phyloP scores from a whole-genome alignment of 2,113 vertebrate genomes.

The Aegypius monachus region DNA sequence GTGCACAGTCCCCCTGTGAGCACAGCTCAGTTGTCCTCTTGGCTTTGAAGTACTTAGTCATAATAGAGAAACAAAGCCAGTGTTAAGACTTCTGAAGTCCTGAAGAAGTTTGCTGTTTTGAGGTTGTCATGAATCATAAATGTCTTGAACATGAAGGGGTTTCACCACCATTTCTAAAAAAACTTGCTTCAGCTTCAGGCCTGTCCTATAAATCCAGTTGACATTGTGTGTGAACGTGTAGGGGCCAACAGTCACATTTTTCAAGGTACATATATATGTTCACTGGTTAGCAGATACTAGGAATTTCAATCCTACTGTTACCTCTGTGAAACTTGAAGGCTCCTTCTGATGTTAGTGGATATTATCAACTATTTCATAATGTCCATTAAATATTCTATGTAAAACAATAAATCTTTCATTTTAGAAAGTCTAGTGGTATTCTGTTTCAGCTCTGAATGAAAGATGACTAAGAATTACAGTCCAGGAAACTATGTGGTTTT shows the following conservation, averaged over 20 bases:
- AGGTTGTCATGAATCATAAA: neutral
- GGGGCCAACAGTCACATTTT: neutral
- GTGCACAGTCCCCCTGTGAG: too few species aligned
- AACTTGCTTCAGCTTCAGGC: neutral
- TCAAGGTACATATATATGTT: rapidly evolving
- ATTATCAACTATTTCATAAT: neutral
- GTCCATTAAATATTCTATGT: neutral
- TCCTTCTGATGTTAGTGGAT: neutral
- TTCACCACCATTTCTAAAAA: neutral
- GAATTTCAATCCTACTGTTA: neutral
- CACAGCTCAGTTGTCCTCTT: neutral
- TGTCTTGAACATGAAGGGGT: neutral
- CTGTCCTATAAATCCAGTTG: neutral
- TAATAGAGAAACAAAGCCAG: neutral
- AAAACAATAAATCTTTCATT: neutral
- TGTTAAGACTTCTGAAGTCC: neutral
- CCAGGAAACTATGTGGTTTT: neutral
- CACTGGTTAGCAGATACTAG: neutral
- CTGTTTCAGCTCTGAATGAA: neutral
- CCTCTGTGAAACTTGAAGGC: neutral
- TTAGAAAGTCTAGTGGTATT: neutral
- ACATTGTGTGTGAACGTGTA: neutral
- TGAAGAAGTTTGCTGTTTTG: neutral
- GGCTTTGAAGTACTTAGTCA: neutral
- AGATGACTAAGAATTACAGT: neutral